phyloP scores from a whole-genome alignment of 2,888 invertebrate genomes.

The Metalampra italica region DNA sequence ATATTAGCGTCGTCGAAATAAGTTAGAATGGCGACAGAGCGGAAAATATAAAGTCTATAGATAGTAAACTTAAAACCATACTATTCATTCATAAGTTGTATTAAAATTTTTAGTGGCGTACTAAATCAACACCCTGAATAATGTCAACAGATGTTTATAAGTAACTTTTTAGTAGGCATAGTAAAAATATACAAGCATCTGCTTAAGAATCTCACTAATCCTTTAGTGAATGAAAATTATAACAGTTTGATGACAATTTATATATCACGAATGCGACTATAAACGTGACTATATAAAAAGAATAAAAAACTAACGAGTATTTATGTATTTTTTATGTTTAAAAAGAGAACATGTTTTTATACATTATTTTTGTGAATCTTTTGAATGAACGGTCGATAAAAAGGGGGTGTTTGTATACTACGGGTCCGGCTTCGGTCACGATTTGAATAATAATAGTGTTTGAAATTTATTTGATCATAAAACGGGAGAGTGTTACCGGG shows the following conservation, averaged over 20 bases:
- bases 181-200: slow-evolving; percentile 44
- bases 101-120: slow-evolving; percentile 19
- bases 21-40: too few species aligned
- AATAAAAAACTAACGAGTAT: slow-evolving; percentile 20
- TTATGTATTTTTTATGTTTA: slow-evolving; percentile 1
- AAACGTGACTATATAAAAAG: slow-evolving; percentile 55
- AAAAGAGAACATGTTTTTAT: slow-evolving; percentile 25
- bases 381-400: slow-evolving; percentile 49
- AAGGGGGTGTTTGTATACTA: slow-evolving; percentile 65
- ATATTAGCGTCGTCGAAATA: too few species aligned
- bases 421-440: slow-evolving; percentile 48
- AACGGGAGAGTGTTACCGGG: slow-evolving; percentile 62
- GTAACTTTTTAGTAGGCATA: slow-evolving; percentile 31
- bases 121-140: slow-evolving; percentile 44
- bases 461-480: slow-evolving; percentile 76
- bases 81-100: not conserved
- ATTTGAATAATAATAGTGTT: slow-evolving; percentile 78
- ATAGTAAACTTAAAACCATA: not conserved
- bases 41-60: not conserved
- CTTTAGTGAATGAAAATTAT: slow-evolving; percentile 51
- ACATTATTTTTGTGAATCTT: slow-evolving; percentile 60
- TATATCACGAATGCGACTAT: slow-evolving; percentile 48
- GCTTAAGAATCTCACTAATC: slow-evolving; percentile 50
- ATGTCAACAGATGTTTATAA: slow-evolving; percentile 44
- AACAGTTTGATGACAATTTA: slow-evolving; percentile 52